Base-by-base conservation (phyloP, 2,888 invertebrate genomes). In the Troides oblongomaculatus region DNA sequence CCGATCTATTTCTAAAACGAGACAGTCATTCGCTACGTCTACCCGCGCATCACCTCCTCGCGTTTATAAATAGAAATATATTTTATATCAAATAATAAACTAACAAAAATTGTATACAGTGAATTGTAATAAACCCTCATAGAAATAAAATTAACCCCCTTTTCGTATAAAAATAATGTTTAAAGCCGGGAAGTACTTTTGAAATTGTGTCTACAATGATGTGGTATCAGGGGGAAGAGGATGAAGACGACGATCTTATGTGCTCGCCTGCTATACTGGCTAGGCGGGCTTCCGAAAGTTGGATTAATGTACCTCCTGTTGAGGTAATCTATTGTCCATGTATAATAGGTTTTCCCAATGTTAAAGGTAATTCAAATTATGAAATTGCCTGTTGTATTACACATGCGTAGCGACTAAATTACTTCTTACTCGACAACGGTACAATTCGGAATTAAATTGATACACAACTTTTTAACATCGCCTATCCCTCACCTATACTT, bases 241-340 rank as follows among this genome's bases (percentile, higher is more conserved):
- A 96, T 77, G 97, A 97, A 83, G 97, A 97, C 79, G 97, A 97
- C 85, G 97, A 96, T 78, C 94, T 97, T 78, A 94, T 97, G 94
- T 97, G 96, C 92, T 97, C 97, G 80, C 97, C 97, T 74, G 97
- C 97, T 72, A 94, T 97, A 74, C 94, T 97, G 91, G 97, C 97
- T 72, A 93, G 97, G 75, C 93, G 97, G 76, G 97, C 97, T 64
- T 97, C 97, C 25, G 97, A 97, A 86, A 97, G 97, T 86, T 97
- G 97, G 97, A 97, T 97, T 78, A 96, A 96, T 80, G 96, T 97
- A 76, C 97, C 97, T 85, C 97, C 97, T 65, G 94, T 96, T 72
- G 97, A 97, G 97, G 97, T 97, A 94, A 70, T 53, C 60, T 64
- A n/a, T n/a, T n/a, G n/a, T n/a, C 18, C 18, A 53, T 53, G 53